Evolutionary conservation across 1,140 invertebrate genomes (phyloP).

Genomic region (Hylaeus volcanicus): DNA sequence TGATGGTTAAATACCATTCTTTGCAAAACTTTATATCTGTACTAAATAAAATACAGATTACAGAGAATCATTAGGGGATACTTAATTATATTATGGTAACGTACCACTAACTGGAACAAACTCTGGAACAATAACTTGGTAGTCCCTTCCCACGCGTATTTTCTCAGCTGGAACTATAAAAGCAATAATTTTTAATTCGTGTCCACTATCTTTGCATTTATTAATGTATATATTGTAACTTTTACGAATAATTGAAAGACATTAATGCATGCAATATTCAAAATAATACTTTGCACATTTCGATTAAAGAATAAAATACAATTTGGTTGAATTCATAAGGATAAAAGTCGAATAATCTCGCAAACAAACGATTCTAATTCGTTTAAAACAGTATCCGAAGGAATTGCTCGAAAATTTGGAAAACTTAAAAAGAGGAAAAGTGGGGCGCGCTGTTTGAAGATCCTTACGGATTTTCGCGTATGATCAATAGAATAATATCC

Average conservation of each 20-base stretch:
- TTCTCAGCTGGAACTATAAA: conserved; percentile 89
- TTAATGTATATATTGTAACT: neutral
- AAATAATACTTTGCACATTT: neutral
- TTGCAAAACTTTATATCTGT: neutral
- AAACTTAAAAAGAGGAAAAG: conserved; percentile 52
- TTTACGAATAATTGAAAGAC: conserved; percentile 12
- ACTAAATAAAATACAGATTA: too few species aligned
- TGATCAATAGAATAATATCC: conserved; percentile 36
- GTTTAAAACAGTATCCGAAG: conserved; percentile 35
- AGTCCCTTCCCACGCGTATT: conserved; percentile 96
- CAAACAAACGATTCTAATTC: neutral
- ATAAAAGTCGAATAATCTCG: neutral
- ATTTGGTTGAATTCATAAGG: neutral
- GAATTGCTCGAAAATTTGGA: conserved; percentile 23
- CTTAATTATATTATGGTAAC: conserved; percentile 20
- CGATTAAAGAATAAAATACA: neutral
- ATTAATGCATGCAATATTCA: neutral
- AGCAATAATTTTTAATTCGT: conserved; percentile 22
- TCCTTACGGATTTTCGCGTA: conserved; percentile 39
- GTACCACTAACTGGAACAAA: conserved; percentile 83
- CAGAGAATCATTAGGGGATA: conserved; percentile 13
- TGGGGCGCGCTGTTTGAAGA: conserved; percentile 67
- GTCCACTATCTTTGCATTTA: neutral
- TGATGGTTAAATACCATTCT: neutral
- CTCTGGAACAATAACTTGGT: conserved; percentile 94